A percentile compares a stretch with the other conserved stretches of the same genome.
These are phyloP conservation scores for Zeuzera pyrina DNA, from an alignment of 2,888 invertebrate genomes.

Conservation along the genomic window DNA sequence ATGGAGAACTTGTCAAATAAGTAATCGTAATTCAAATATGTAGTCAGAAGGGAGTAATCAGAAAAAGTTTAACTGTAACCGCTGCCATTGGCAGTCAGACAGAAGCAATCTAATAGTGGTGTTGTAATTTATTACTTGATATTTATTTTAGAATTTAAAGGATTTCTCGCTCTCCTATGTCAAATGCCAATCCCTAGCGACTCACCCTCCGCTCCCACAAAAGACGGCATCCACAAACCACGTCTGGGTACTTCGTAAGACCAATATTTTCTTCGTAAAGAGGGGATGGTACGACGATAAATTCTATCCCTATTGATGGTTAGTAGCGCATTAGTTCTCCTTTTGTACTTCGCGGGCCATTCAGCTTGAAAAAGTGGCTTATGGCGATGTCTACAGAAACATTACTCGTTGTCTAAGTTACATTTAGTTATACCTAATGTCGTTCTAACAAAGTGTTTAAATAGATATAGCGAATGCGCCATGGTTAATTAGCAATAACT, in stretches of 20 bases:
- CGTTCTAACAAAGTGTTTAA: too few species aligned
- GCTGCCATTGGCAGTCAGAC: neutral
- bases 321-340: constrained; percentile 64
- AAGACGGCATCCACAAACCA: constrained; percentile 57
- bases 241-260: constrained; percentile 66
- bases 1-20: too few species aligned
- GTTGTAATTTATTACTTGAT: neutral
- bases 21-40: too few species aligned
- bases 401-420: too few species aligned
- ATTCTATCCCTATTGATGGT: constrained; percentile 65
- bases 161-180: constrained; percentile 5
- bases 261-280: constrained; percentile 65
- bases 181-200: constrained; percentile 3
- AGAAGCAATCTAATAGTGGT: neutral
- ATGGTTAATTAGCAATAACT: too few species aligned
- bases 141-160: neutral
- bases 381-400: constrained; percentile 21
- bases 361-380: constrained; percentile 56
- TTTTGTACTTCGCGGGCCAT: constrained; percentile 52
- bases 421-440: too few species aligned
- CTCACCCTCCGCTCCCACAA: constrained; percentile 36
- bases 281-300: constrained; percentile 58
- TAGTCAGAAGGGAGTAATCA: neutral
- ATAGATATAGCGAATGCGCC: too few species aligned
- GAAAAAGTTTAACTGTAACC: neutral